Base-by-base conservation (phyloP, 2,113 vertebrate genomes). In the Malurus cyaneus region DNA sequence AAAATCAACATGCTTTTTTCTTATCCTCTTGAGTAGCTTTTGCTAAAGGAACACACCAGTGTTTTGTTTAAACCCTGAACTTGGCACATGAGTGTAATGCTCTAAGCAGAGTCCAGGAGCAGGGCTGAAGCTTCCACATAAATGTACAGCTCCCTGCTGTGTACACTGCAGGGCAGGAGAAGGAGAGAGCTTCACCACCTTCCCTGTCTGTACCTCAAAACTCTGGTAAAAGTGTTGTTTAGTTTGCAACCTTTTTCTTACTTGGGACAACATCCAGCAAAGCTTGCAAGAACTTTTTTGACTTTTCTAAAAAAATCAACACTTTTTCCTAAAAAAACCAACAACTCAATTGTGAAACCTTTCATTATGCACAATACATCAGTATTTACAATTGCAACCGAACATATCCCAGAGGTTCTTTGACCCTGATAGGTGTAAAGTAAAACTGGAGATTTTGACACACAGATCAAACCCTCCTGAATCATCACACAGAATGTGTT, bases 101-200 rank as follows among this genome's bases (percentile, higher is more conserved):
- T 72, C 6, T 25, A n/a, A 80, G 66, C 59, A 39, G 82, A 44
- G 54, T 60, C 3, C 31, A 77, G 74, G 67, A 80, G 62, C 13
- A 8, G 59, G 57, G 28, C 57, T 74, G 70, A 62, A 71, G 39
- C 34, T 71, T 62, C 52, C 39, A 26, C 0, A 0, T 18, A 36
- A 42, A 29, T 0, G 0, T 36, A 2, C 14, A 52, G 12, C 70
- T 81, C 1, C 0, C 42, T 80, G 52, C 17, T 53, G 39, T 20
- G 46, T 19, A 17, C 9, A 1, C 3, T 17, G 19, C 2, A 41
- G 10, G n/a, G 29, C 4, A 59, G 73, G 18, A 70, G 39, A 8
- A 28, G 42, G 16, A 47, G 10, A 20, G 10, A 47, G 5, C 29
- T 70, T 85, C 29, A 24, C n/a, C n/a, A 18, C 52, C 17, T 42